Evolutionary conservation across 2,888 invertebrate species (phyloP).

Genomic region (Heliothis peltigera): DNA sequence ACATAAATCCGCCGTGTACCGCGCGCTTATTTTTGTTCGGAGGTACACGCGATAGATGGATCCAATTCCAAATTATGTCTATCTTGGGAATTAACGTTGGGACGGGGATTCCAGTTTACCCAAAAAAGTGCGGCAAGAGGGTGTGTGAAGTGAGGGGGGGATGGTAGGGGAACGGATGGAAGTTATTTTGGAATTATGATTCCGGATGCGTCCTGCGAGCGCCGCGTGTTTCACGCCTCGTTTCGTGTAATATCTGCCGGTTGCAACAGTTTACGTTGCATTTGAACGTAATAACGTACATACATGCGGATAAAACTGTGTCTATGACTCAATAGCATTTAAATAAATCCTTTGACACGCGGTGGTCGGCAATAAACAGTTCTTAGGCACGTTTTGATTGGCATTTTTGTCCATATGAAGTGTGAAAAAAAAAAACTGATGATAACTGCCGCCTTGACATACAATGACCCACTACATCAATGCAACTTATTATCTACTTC

Average conservation of each 20-base stretch:
- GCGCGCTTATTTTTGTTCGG: conserved; percentile 87
- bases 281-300: conserved; percentile 71
- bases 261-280: conserved; percentile 81
- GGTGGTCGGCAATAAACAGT: conserved; percentile 20
- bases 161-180: conserved; percentile 78
- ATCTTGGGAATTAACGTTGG: conserved; percentile 90
- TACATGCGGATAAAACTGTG: conserved; percentile 61
- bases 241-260: conserved; percentile 83
- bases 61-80: conserved; percentile 91
- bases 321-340: conserved; percentile 45
- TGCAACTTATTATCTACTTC: conserved; percentile 28
- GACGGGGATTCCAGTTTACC: conserved; percentile 89
- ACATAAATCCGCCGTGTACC: conserved; percentile 81
- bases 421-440: conserved; percentile 34
- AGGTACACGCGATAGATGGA: conserved; percentile 89
- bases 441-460: conserved; percentile 45
- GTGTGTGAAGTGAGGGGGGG: conserved; percentile 67
- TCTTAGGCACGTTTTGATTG: conserved; percentile 33
- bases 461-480: conserved; percentile 35
- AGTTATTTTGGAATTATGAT: conserved; percentile 90
- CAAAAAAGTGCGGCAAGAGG: conserved; percentile 81
- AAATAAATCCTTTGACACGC: conserved; percentile 31
- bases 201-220: conserved; percentile 87
- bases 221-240: conserved; percentile 88
- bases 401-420: conserved; percentile 27